Percentiles rank a stretch among this genome's conserved stretches.
phyloP scores from a whole-genome alignment of 2,888 invertebrate genomes.

The Apamea anceps region DNA sequence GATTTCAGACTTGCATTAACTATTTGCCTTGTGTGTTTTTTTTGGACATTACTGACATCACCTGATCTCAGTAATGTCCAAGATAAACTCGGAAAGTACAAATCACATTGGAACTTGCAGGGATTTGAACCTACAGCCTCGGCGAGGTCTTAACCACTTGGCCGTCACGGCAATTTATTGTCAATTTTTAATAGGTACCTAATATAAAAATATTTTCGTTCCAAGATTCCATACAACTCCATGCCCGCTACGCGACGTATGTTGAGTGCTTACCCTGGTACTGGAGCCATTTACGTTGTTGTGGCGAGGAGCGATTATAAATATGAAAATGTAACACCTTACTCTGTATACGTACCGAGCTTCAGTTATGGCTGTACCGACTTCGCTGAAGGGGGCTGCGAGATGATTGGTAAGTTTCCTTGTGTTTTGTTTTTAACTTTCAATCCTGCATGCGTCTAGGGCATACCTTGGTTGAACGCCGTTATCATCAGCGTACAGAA shows the following conservation, averaged over 20 bases:
- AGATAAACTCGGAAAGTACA: not conserved
- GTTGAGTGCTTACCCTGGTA: constrained; percentile 91
- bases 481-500: too few species aligned
- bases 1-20: not conserved
- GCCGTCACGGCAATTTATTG: not conserved
- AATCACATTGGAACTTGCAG: not conserved
- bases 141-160: not conserved
- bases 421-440: not conserved
- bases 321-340: constrained; percentile 50
- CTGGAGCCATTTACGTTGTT: constrained; percentile 91
- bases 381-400: constrained; percentile 85
- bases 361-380: constrained; percentile 92
- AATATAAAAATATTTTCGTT: constrained; percentile 15
- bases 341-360: constrained; percentile 92
- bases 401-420: constrained; percentile 87
- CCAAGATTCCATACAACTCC: constrained; percentile 74
- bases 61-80: not conserved
- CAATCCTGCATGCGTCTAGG: not conserved
- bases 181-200: not conserved
- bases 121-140: not conserved
- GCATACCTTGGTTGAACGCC: not conserved
- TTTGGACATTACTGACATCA: too few species aligned
- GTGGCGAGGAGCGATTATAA: constrained; percentile 78
- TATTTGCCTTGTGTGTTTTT: too few species aligned
- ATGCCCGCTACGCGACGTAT: constrained; percentile 81